Evolutionary conservation across 1,140 invertebrate species (phyloP), one percentile per base, ranked within the genome.

Genomic region (Dysdera silvatica): DNA sequence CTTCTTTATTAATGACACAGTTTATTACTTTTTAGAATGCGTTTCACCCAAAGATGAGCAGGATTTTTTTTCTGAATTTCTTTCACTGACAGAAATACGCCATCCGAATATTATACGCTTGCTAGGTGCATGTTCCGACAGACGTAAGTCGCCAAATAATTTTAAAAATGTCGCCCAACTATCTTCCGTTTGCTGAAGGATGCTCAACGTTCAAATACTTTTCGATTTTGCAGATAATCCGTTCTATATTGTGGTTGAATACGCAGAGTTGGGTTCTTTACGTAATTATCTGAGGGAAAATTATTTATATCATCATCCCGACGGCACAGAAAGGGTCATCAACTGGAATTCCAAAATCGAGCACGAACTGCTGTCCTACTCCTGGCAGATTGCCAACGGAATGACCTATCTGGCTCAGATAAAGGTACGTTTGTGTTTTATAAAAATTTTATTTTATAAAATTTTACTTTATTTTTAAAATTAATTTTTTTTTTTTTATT

Each of bases 341-440:
- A n/a, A n/a, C n/a, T n/a, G n/a, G n/a, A n/a, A n/a, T n/a, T n/a
- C n/a, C n/a, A n/a, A n/a, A n/a, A n/a, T n/a, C n/a, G n/a, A n/a
- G n/a, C n/a, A n/a, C n/a, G 86, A 90, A 72, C 82, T 91, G 41
- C 74, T 91, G 0, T 87, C 86, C 0, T 92, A 90, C 74, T 85
- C 86, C 14, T 90, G 87, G 87, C 89, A 91, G 73, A 91, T 91
- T 37, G 83, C 85, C 67, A 89, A 89, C 75, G 88, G 88, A 41
- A 91, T 91, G 88, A 77, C 83, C 2, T 91, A 91, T 72, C 78
- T 91, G 0, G 82, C 84, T 10, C 85, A 88, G 62, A 87, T 91
- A 53, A 91, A 91, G 82, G 88, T 89, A 74, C 68, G 65, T 37
- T 31, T 1, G 10, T 16, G 18, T 4, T 48, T 3, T 40, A 14